A percentile compares a stretch with the other conserved stretches of the same genome.
Conservation (phyloP, 2,797 vertebrate species). For the Anguilla pacifica region DNA sequence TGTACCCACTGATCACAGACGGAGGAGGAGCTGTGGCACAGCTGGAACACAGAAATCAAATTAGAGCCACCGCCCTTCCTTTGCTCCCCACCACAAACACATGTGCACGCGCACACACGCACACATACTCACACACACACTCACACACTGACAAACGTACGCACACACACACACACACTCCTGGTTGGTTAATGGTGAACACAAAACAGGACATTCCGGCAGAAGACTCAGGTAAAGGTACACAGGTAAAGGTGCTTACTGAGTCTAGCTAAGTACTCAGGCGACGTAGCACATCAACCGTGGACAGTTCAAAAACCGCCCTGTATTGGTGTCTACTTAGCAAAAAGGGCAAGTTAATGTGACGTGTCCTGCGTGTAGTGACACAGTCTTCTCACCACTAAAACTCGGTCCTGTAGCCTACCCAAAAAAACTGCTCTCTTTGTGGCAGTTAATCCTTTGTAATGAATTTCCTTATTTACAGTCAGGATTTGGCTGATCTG, state of each 20-base stretch:
- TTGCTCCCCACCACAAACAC: neutral
- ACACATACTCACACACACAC: neutral
- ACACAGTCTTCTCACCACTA: neutral
- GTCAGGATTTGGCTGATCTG: neutral
- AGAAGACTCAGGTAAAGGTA: neutral
- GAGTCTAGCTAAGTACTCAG: neutral
- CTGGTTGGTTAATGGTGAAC: neutral
- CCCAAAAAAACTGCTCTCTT: constrained; percentile 1
- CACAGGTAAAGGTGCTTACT: neutral
- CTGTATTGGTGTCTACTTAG: neutral
- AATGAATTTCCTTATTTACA: neutral
- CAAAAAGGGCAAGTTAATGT: neutral
- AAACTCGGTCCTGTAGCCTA: neutral
- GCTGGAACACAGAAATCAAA: constrained; percentile 8
- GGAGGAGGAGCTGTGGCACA: neutral
- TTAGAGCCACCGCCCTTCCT: neutral
- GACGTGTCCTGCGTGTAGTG: neutral
- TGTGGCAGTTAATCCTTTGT: neutral
- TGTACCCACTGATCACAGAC: neutral
- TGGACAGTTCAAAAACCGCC: neutral
- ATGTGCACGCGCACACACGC: neutral
- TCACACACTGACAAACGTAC: constrained; percentile 45
- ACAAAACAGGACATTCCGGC: neutral
- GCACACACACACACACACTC: constrained; percentile 32
- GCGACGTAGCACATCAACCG: neutral